A percentile compares a stretch with the other conserved stretches of the same genome.
Conservation (phyloP, 1,140 invertebrate species). For the Aradophagus sp. region DNA sequence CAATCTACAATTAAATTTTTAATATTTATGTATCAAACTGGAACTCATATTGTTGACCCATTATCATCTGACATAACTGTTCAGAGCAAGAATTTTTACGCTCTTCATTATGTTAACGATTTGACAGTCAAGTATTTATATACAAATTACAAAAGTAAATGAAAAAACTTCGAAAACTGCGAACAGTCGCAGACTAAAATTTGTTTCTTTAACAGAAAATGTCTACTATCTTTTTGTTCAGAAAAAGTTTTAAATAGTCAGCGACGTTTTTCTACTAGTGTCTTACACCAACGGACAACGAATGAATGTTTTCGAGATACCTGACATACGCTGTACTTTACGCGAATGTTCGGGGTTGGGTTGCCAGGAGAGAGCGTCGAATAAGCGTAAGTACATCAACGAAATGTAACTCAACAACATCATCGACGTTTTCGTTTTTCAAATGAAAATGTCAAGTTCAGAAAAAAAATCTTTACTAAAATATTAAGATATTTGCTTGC, state of each 20-base stretch:
- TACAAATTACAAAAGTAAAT: too few species aligned
- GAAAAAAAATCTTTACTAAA: too few species aligned
- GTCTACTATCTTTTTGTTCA: slow-evolving; percentile 20
- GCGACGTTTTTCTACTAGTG: slow-evolving; percentile 54
- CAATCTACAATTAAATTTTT: too few species aligned
- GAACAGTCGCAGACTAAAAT: neutral
- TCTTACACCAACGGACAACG: slow-evolving; percentile 64
- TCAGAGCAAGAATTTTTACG: too few species aligned
- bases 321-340: slow-evolving; percentile 33
- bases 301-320: slow-evolving; percentile 48
- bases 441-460: neutral
- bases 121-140: too few species aligned
- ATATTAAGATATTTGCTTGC: too few species aligned
- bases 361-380: slow-evolving; percentile 11
- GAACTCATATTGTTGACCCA: too few species aligned
- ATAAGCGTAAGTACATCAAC: too few species aligned
- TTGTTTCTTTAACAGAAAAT: slow-evolving; percentile 5
- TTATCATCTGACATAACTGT: too few species aligned
- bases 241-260: slow-evolving; percentile 43
- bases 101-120: too few species aligned
- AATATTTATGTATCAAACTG: too few species aligned
- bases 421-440: neutral
- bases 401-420: too few species aligned
- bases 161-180: slow-evolving; percentile 16
- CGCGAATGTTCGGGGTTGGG: slow-evolving; percentile 32